These are phyloP conservation scores for Tipula vernalis DNA, from an alignment of 2,888 invertebrate genomes.

Conservation along the genomic window DNA sequence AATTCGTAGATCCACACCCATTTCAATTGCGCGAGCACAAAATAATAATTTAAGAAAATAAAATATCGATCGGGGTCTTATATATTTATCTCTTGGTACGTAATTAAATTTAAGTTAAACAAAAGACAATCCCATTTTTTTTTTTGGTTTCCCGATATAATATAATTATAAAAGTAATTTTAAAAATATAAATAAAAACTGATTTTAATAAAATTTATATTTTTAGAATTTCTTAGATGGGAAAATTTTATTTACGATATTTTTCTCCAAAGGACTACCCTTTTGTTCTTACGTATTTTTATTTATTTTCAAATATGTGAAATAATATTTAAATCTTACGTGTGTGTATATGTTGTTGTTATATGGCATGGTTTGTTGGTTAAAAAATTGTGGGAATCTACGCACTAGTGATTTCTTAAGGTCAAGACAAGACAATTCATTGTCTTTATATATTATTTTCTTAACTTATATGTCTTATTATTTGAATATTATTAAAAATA, in stretches of 20 bases:
- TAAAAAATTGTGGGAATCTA: slow-evolving; percentile 16
- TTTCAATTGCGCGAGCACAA: background rate
- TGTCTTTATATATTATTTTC: background rate
- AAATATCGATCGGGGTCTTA: background rate
- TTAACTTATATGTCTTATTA: background rate
- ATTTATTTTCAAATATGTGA: background rate
- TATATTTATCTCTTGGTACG: background rate
- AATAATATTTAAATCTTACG: background rate
- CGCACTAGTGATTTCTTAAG: slow-evolving; percentile 16
- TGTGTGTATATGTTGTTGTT: background rate
- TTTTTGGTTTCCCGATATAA: background rate
- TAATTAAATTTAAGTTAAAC: background rate
- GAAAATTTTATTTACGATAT: background rate
- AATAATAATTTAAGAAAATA: background rate
- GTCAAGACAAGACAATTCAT: slow-evolving; percentile 12
- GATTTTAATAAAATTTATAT: background rate
- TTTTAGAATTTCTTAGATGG: background rate
- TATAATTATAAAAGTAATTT: background rate
- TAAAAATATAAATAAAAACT: background rate
- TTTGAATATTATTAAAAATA: background rate
- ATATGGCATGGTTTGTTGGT: background rate
- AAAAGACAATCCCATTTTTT: background rate
- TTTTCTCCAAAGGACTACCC: background rate
- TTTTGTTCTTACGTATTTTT: background rate
- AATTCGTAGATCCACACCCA: background rate